Conservation (phyloP, 2,113 vertebrate genomes). For the Macrotis lagotis region DNA sequence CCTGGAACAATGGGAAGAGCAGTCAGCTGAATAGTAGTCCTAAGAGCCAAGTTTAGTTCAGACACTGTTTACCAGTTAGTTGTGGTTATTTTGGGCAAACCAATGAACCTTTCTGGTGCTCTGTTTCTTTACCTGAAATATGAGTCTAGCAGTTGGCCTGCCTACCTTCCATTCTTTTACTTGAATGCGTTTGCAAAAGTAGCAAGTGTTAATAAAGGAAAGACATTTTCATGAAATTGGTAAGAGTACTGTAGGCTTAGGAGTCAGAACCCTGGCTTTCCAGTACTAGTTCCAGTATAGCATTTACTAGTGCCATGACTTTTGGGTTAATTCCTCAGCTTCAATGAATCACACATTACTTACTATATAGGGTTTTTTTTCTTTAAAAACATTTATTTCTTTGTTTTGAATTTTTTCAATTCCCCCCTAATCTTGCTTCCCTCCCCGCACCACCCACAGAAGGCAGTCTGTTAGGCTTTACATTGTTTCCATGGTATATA, state of each 20-base stretch:
- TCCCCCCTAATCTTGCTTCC: too few relatives aligned
- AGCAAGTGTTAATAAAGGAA: not conserved
- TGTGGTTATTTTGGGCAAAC: not conserved
- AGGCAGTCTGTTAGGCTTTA: too few relatives aligned
- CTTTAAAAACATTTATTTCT: too few relatives aligned
- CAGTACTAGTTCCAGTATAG: not conserved
- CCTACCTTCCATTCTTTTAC: not conserved
- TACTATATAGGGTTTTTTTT: not conserved
- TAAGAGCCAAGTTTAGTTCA: not conserved
- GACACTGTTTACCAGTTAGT: not conserved
- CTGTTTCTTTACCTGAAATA: not conserved
- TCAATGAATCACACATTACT: not conserved
- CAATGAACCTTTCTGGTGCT: not conserved
- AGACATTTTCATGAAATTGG: not conserved
- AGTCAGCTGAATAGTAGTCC: not conserved
- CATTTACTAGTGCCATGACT: not conserved
- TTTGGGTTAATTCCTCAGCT: not conserved
- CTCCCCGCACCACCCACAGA: too few relatives aligned
- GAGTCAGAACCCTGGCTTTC: not conserved
- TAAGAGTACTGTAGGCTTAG: not conserved
- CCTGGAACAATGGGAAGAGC: not conserved
- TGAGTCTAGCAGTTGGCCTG: not conserved
- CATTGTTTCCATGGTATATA: too few relatives aligned
- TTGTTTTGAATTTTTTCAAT: too few relatives aligned
- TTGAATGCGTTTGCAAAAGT: not conserved